Evolutionary conservation across 2,888 invertebrate genomes (phyloP).

Genomic region (Anthophora plumipes): DNA sequence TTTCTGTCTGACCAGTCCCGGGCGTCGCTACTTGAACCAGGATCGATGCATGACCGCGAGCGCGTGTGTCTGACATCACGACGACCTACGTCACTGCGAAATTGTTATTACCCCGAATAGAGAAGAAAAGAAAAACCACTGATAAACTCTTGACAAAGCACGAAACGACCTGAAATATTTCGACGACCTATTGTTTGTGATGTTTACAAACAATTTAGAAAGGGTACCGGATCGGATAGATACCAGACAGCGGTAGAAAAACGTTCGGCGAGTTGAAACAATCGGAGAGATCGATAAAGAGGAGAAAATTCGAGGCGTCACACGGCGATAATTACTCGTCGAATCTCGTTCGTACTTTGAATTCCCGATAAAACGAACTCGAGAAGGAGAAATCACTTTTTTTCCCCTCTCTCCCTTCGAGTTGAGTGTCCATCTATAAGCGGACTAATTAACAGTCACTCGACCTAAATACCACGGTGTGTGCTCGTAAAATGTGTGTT

Average conservation of each 20-base stretch:
- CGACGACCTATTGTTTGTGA: background rate
- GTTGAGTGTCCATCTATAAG: background rate
- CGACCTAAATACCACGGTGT: no score
- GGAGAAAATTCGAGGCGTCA: constrained; percentile 38
- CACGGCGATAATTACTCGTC: constrained; percentile 39
- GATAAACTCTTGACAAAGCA: constrained; percentile 5
- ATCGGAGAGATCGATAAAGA: constrained; percentile 35
- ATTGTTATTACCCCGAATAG: background rate
- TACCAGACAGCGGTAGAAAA: background rate
- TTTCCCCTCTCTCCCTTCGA: no score
- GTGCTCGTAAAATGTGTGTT: no score
- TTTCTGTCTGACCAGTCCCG: constrained; percentile 38
- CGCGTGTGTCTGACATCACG: constrained; percentile 53
- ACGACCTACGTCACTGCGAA: constrained; percentile 62
- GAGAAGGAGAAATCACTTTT: constrained; percentile 11
- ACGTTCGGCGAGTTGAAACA: constrained; percentile 23
- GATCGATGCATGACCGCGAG: constrained; percentile 40
- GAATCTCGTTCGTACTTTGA: background rate
- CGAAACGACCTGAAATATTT: background rate
- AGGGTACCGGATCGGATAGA: no score
- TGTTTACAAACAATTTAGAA: no score
- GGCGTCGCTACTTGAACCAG: constrained; percentile 52
- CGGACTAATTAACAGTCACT: constrained; percentile 28
- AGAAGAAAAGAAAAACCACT: background rate
- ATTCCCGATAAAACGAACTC: background rate